Base-by-base conservation (phyloP, 1,140 invertebrate species). In the Drosophila nannoptera region DNA sequence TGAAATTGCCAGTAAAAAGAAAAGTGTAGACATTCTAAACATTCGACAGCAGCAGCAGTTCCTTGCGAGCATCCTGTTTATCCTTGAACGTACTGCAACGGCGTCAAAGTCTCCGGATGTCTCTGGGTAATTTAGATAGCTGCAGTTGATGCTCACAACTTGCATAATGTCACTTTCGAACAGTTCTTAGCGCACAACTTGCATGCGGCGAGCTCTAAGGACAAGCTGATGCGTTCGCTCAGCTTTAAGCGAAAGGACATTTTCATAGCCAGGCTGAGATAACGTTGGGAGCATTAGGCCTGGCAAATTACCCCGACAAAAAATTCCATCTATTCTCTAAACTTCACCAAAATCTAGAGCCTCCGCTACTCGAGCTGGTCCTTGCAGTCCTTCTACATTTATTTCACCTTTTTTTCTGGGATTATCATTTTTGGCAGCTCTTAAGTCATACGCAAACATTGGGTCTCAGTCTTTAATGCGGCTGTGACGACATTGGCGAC, bases 111-210 rank as follows among this genome's bases (percentile, higher is more conserved):
- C 60, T 43, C 78, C 83, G 83, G 83, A 87, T 84, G 83, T 87
- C 84, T 87, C 84, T 73, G 78, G 84, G 83, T 87, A 87, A 87
- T 87, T 87, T 87, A 87, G 83, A 87, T 87, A 87, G 83, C 78
- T 76, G 59, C 64, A 64, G 76, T 69, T 75, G 69, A 69, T 66
- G 72, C 54, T 71, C 52, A 49, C 75, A 82, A 82, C 75, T 82
- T 82, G 78, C 78, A 83, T 83, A 82, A 82, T 82, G 78, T 82
- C 78, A 78, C 52, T 83, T 82, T 66, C 65, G 50, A 81, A 81
- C 78, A 70, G 56, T 68, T 77, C 63, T 70, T 46, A 59, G 77
- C 46, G 54, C 52, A n/a, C 43, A 71, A 67, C 67, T 61, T 67
- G 56, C 55, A 59, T 38, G 43, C 50, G 50, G 56, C 22, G 40